phyloP scores from a whole-genome alignment of 2,888 invertebrate genomes.

The Diadegma fenestrale region DNA sequence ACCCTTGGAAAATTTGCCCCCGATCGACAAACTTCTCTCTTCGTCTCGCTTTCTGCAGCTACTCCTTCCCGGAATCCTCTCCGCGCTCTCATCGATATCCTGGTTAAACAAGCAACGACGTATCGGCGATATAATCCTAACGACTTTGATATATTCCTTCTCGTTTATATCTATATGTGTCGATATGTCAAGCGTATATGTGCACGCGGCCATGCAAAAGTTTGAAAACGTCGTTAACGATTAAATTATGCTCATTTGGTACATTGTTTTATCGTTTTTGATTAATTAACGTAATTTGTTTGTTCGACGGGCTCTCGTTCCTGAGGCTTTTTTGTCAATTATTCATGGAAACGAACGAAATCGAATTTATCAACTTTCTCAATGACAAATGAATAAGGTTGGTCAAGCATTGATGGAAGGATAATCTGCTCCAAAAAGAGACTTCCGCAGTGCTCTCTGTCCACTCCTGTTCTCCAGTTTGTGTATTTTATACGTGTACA shows the following conservation, averaged over 20 bases:
- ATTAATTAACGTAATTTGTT: background rate
- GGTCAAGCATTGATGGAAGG: background rate
- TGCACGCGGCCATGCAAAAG: no score
- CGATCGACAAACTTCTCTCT: conserved; percentile 18
- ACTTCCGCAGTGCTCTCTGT: background rate
- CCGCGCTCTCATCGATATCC: conserved; percentile 43
- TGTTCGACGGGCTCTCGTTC: background rate
- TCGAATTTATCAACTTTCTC: background rate
- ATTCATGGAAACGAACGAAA: background rate
- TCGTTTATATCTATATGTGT: conserved; percentile 5
- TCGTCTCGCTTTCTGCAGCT: background rate
- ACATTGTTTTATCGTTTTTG: background rate
- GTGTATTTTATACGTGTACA: conserved; percentile 6
- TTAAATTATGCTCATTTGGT: background rate
- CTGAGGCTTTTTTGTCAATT: background rate
- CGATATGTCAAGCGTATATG: conserved; percentile 3
- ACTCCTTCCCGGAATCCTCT: background rate
- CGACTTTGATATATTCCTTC: conserved; percentile 59
- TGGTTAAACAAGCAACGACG: conserved; percentile 62
- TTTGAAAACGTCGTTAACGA: background rate
- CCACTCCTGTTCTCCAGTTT: background rate
- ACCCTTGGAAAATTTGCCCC: conserved; percentile 49
- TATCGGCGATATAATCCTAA: conserved; percentile 65
- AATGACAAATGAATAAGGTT: background rate
- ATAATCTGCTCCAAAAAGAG: background rate